These are phyloP conservation scores for Palythoa grandis DNA, from an alignment of 92 coral and sea anemone species.

Conservation along the genomic window DNA sequence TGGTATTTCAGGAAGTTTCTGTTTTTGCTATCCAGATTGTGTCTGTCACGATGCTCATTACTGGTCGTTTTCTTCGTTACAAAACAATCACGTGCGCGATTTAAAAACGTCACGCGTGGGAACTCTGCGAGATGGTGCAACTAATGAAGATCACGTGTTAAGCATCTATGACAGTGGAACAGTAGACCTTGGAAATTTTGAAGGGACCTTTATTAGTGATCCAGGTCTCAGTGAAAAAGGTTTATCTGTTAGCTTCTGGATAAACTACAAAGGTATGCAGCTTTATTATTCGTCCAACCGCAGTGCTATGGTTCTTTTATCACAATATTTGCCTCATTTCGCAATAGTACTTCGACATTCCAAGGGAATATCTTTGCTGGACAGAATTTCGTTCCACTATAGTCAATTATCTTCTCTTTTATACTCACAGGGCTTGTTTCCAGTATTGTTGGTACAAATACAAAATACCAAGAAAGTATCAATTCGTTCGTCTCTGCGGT, in stretches of 20 bases:
- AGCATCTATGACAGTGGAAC: neutral
- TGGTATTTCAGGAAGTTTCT: no score
- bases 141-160: neutral
- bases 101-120: constrained; percentile 10
- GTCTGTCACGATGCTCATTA: constrained; percentile 26
- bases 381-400: no score
- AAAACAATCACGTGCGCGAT: constrained; percentile 26
- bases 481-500: constrained; percentile 17
- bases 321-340: no score
- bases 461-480: constrained; percentile 3
- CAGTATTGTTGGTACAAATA: constrained; percentile 28
- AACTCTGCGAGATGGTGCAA: neutral
- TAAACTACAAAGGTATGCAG: constrained; percentile 25
- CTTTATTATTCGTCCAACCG: no score
- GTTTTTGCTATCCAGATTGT: neutral
- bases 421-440: constrained; percentile 3
- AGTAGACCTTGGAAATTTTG: constrained; percentile 18
- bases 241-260: constrained; percentile 32
- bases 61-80: constrained; percentile 11
- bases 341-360: no score
- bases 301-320: no score
- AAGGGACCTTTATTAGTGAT: neutral
- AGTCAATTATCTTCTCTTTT: neutral
- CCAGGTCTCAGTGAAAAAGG: constrained; percentile 18
- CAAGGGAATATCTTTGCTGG: no score